Percentiles rank a stretch among this genome's conserved stretches.
phyloP scores from a whole-genome alignment of 2,888 invertebrate species.

The Prosapia bicincta region DNA sequence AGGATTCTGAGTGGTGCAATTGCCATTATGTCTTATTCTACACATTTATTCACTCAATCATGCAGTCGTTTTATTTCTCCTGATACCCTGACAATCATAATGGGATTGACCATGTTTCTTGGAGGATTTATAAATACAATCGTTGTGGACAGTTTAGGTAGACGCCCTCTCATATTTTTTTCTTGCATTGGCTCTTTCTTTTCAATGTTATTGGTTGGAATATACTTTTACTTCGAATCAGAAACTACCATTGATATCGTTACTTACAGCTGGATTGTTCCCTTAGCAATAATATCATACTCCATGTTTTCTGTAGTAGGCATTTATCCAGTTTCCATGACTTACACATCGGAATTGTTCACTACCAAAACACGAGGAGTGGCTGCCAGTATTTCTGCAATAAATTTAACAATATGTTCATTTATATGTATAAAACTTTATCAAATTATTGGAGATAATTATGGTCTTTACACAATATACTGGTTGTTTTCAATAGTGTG shows the following conservation, averaged over 20 bases:
- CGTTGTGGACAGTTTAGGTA: constrained; percentile 8
- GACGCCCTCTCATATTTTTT: constrained; percentile 17
- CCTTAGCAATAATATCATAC: constrained; percentile 55
- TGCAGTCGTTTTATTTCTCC: constrained; percentile 2
- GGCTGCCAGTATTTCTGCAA: constrained; percentile 56
- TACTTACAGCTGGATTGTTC: constrained; percentile 40
- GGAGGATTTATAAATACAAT: constrained; percentile 12
- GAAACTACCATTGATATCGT: constrained; percentile 9
- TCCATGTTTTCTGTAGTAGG: constrained; percentile 57
- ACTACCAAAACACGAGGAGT: constrained; percentile 59
- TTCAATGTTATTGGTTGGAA: constrained; percentile 14
- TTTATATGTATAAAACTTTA: constrained; percentile 58
- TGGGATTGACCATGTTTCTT: constrained; percentile 8
- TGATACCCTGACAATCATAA: constrained; percentile 25
- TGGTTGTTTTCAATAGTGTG: constrained; percentile 30
- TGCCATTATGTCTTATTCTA: constrained; percentile 29
- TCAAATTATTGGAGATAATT: constrained; percentile 29
- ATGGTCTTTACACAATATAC: constrained; percentile 34
- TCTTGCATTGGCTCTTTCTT: constrained; percentile 30
- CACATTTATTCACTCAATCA: constrained; percentile 29
- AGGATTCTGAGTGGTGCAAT: constrained; percentile 26
- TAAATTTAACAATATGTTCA: constrained; percentile 54
- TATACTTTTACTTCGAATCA: constrained; percentile 22
- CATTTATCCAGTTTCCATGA: constrained; percentile 54
- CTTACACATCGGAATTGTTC: constrained; percentile 61